phyloP scores from a whole-genome alignment of 2,888 invertebrate genomes.

The Pachliopta kotzebuea region DNA sequence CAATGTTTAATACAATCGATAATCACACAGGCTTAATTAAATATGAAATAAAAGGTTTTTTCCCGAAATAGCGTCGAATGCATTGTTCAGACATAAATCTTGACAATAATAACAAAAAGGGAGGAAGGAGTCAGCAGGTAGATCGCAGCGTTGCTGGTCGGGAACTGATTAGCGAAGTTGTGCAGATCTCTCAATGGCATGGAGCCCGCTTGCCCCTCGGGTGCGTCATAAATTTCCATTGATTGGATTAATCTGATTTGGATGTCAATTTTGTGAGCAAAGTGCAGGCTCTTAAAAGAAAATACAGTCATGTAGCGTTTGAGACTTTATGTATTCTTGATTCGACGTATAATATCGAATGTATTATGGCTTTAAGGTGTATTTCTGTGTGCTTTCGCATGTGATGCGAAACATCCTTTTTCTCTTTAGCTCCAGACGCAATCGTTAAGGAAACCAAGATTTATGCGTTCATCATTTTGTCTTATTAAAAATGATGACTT shows the following conservation, averaged over 20 bases:
- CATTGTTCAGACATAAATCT: constrained; percentile 11
- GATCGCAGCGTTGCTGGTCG: constrained; percentile 50
- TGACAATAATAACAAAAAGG: constrained; percentile 36
- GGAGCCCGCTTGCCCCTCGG: constrained; percentile 58
- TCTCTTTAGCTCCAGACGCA: constrained; percentile 47
- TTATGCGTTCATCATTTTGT: constrained; percentile 62
- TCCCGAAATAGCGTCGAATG: neutral
- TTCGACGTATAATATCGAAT: constrained; percentile 63
- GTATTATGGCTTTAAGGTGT: constrained; percentile 53
- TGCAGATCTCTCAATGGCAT: constrained; percentile 68
- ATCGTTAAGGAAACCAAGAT: constrained; percentile 63
- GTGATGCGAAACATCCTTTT: constrained; percentile 41
- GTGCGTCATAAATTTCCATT: constrained; percentile 81
- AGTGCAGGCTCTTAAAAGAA: constrained; percentile 69
- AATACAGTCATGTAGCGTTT: constrained; percentile 64
- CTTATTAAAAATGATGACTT: constrained; percentile 60
- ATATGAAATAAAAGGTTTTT: neutral
- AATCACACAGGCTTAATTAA: neutral
- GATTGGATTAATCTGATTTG: constrained; percentile 82
- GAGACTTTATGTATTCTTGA: constrained; percentile 56
- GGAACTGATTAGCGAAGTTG: constrained; percentile 66
- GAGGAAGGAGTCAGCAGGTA: constrained; percentile 45
- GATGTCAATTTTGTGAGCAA: constrained; percentile 76
- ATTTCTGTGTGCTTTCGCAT: constrained; percentile 49
- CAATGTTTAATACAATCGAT: neutral